Evolutionary conservation across 2,888 invertebrate species (phyloP).

Genomic region (Athalia circularis): DNA sequence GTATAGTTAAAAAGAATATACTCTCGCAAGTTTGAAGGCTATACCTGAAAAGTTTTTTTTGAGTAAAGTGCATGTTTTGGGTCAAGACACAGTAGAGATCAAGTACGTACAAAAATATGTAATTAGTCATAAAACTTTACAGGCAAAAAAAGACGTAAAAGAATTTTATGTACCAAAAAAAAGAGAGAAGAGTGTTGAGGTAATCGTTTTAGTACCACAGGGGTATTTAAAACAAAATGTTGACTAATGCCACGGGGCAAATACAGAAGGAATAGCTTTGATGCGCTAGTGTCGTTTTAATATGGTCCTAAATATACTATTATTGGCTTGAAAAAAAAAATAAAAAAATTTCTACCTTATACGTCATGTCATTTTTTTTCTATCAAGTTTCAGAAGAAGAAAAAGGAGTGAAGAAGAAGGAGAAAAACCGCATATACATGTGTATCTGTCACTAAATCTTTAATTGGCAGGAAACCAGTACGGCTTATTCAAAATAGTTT

Average conservation of each 20-base stretch:
- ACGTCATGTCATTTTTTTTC: too few species aligned
- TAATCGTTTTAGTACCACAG: neutral
- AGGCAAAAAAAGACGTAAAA: neutral
- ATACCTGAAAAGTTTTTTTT: neutral
- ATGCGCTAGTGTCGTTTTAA: constrained; percentile 25
- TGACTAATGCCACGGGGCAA: constrained; percentile 31
- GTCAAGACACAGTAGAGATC: constrained; percentile 6
- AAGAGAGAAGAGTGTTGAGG: too few species aligned
- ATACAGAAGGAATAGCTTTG: constrained; percentile 11
- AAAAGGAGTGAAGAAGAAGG: neutral
- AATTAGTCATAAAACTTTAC: neutral
- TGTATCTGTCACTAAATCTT: constrained; percentile 13
- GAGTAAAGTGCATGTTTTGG: neutral
- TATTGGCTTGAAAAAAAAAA: constrained; percentile 2
- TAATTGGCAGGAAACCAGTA: constrained; percentile 26
- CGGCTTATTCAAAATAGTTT: constrained; percentile 31
- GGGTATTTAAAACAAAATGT: constrained; percentile 4
- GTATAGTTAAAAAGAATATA: neutral
- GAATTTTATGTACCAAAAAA: neutral
- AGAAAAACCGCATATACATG: neutral
- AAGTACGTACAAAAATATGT: neutral
- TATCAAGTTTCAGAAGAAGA: neutral
- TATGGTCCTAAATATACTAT: constrained; percentile 12
- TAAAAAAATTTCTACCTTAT: neutral
- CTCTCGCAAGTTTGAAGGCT: too few species aligned